These are phyloP conservation scores for Synergus itoensis DNA, from an alignment of 2,888 invertebrate species.

Conservation along the genomic window DNA sequence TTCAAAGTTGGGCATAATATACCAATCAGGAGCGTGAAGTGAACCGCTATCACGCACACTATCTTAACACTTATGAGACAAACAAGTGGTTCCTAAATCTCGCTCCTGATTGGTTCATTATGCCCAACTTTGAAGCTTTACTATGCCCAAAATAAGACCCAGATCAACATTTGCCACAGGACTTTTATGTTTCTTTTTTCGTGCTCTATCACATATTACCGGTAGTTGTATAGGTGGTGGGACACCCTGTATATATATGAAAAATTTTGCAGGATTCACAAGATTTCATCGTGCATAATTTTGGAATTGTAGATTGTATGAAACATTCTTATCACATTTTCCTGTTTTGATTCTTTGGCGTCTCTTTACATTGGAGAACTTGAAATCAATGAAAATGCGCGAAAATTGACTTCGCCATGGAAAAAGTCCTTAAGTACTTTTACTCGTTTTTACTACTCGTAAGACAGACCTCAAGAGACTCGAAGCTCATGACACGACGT, in stretches of 20 bases:
- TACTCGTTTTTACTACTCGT: conserved; percentile 3
- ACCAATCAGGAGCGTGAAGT: too few species aligned
- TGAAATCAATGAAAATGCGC: conserved; percentile 48
- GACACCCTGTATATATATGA: background rate
- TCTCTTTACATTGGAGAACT: conserved; percentile 51
- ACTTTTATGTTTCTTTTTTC: too few species aligned
- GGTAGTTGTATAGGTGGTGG: too few species aligned
- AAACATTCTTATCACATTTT: conserved; percentile 42
- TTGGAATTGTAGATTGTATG: conserved; percentile 22
- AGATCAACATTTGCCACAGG: too few species aligned
- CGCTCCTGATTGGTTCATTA: too few species aligned
- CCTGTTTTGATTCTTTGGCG: conserved; percentile 55
- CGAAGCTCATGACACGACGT: background rate
- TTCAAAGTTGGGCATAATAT: too few species aligned
- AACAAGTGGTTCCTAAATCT: too few species aligned
- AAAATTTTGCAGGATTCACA: background rate
- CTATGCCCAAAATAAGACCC: too few species aligned
- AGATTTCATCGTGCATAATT: background rate
- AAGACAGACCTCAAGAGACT: background rate
- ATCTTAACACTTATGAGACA: too few species aligned
- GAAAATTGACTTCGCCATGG: conserved; percentile 6
- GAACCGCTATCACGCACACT: too few species aligned
- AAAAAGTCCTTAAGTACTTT: conserved; percentile 9
- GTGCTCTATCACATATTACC: too few species aligned
- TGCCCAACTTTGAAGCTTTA: too few species aligned